These are phyloP conservation scores for Carcina quercana DNA, from an alignment of 2,888 invertebrate species.

Conservation along the genomic window DNA sequence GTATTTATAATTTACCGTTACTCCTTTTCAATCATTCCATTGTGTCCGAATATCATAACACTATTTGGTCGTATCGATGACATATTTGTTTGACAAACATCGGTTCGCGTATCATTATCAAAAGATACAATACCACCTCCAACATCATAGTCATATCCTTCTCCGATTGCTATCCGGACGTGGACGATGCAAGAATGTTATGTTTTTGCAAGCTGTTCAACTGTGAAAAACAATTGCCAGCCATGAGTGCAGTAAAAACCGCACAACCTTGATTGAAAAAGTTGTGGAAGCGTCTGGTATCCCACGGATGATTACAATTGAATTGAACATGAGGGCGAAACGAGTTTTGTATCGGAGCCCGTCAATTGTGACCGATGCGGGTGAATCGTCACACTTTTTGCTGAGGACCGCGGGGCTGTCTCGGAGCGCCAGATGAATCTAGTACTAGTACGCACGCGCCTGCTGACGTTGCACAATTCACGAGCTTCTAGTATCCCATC, in stretches of 20 bases:
- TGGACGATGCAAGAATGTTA: slow-evolving; percentile 10
- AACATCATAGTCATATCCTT: slow-evolving; percentile 17
- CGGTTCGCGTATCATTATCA: slow-evolving; percentile 9
- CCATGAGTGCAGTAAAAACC: slow-evolving; percentile 19
- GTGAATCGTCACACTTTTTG: slow-evolving; percentile 32
- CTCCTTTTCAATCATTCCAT: no score
- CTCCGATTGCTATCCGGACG: slow-evolving; percentile 9
- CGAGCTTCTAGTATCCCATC: slow-evolving; percentile 28
- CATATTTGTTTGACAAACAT: slow-evolving; percentile 14
- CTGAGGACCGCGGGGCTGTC: slow-evolving; percentile 13
- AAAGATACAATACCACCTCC: slow-evolving; percentile 13
- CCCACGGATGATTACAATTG: slow-evolving; percentile 25
- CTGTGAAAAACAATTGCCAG: slow-evolving; percentile 18
- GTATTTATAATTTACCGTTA: no score
- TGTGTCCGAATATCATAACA: no score
- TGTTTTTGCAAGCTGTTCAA: slow-evolving; percentile 25
- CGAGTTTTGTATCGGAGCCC: slow-evolving; percentile 25
- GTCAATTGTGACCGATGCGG: slow-evolving; percentile 26
- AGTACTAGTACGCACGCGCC: slow-evolving; percentile 49
- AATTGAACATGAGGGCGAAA: slow-evolving; percentile 19
- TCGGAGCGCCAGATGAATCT: slow-evolving; percentile 26
- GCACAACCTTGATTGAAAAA: slow-evolving; percentile 23
- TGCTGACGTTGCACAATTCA: slow-evolving; percentile 65
- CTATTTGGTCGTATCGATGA: no score
- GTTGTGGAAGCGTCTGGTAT: slow-evolving; percentile 21